These are phyloP conservation scores for Hipposideros larvatus DNA, from an alignment of 2,797 vertebrate genomes.

Conservation along the genomic window DNA sequence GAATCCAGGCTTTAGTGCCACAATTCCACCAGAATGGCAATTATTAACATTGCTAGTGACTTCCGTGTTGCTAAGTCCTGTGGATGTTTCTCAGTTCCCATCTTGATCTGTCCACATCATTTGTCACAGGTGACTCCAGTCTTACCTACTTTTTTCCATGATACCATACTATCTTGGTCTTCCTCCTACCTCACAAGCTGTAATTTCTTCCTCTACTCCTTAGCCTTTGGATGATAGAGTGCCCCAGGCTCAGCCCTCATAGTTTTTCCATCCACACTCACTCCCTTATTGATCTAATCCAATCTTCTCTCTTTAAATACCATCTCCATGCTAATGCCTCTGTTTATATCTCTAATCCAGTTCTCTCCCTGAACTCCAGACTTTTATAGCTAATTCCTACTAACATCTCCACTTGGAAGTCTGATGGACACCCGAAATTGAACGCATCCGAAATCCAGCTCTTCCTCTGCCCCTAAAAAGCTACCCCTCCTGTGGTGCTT, in stretches of 20 bases:
- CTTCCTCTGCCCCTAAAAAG: background rate
- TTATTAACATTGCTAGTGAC: slow-evolving; percentile 8
- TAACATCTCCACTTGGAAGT: background rate
- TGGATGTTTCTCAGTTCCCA: background rate
- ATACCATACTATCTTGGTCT: background rate
- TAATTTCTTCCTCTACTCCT: background rate
- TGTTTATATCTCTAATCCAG: background rate
- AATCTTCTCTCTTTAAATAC: background rate
- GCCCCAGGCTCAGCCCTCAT: background rate
- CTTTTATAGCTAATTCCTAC: background rate
- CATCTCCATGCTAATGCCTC: background rate
- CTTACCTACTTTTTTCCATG: background rate
- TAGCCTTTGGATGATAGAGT: background rate
- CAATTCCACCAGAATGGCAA: background rate
- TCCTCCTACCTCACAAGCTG: background rate
- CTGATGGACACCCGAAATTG: background rate
- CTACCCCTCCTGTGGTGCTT: background rate
- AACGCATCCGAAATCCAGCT: background rate
- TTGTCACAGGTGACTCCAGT: background rate
- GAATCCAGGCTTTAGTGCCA: background rate
- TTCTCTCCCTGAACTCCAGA: background rate
- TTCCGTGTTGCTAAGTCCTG: background rate
- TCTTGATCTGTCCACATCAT: slow-evolving; percentile 19
- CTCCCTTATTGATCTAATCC: background rate
- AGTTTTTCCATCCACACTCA: background rate